Evolutionary conservation across 1,140 invertebrate genomes (phyloP).

Genomic region (Bombyx mandarina): DNA sequence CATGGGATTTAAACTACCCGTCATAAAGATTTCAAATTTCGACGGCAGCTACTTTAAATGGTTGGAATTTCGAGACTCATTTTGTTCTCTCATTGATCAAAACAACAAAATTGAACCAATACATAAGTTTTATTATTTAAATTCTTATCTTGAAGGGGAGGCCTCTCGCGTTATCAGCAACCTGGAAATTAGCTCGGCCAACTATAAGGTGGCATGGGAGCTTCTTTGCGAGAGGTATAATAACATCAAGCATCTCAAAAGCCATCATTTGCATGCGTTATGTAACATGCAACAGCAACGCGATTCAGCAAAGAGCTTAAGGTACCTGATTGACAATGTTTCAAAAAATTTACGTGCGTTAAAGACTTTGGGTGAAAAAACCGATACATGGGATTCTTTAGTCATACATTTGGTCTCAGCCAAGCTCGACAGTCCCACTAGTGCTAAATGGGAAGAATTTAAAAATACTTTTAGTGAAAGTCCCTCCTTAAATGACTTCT

Average conservation of each 20-base stretch:
- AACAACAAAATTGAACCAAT: too few species aligned
- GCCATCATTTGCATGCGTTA: constrained; percentile 1
- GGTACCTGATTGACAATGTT: constrained; percentile 17
- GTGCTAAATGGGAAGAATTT: constrained; percentile 18
- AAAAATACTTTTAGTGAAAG: constrained; percentile 6
- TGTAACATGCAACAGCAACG: constrained; percentile 8
- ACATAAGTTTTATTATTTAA: too few species aligned
- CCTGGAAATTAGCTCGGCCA: background rate
- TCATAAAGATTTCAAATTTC: too few species aligned
- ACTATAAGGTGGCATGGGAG: background rate
- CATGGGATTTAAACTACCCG: too few species aligned
- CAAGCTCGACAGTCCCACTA: constrained; percentile 10
- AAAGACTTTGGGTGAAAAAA: constrained; percentile 9
- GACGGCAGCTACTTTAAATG: too few species aligned
- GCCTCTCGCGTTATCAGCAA: constrained; percentile 15
- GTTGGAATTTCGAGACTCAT: too few species aligned
- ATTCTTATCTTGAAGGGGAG: constrained; percentile 15
- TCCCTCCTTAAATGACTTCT: constrained; percentile 14
- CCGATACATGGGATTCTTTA: constrained; percentile 13
- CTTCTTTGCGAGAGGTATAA: background rate
- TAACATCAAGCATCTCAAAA: background rate
- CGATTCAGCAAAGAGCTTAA: constrained; percentile 11
- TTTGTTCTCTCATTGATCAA: too few species aligned
- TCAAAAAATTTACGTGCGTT: constrained; percentile 19
- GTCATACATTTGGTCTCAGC: constrained; percentile 8